Percentiles rank a stretch among this genome's conserved stretches.
Evolutionary conservation across 2,888 invertebrate species (phyloP).

Genomic region (Lasioglossum marginatum): DNA sequence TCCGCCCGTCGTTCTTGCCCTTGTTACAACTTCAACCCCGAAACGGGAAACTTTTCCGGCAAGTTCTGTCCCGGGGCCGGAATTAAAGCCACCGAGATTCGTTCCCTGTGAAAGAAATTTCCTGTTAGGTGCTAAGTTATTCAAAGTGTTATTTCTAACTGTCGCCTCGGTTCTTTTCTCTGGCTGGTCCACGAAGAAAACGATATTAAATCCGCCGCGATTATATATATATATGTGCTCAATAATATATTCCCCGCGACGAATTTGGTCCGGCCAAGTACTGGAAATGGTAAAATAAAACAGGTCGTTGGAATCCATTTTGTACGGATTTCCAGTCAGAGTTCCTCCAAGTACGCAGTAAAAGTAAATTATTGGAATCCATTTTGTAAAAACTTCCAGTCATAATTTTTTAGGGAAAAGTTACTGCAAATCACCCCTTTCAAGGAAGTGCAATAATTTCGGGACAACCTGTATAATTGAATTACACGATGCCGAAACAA

Average conservation of each 20-base stretch:
- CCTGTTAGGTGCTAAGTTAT: conserved; percentile 9
- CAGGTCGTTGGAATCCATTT: not conserved
- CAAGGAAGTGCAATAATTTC: too few species aligned
- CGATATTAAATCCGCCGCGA: conserved; percentile 13
- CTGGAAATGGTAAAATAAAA: not conserved
- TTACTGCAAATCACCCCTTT: too few species aligned
- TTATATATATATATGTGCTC: too few species aligned
- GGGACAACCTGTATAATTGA: too few species aligned
- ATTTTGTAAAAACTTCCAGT: not conserved
- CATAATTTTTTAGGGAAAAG: not conserved
- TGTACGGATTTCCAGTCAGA: not conserved
- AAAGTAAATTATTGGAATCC: not conserved
- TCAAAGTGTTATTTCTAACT: conserved; percentile 18
- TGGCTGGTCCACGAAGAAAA: too few species aligned
- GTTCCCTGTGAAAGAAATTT: conserved; percentile 32
- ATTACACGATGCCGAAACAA: too few species aligned
- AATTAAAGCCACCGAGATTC: conserved; percentile 19
- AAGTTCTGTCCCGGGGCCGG: not conserved
- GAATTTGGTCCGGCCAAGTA: not conserved
- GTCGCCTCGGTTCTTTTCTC: not conserved
- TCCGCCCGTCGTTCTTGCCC: not conserved
- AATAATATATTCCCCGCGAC: not conserved
- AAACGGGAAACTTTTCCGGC: conserved; percentile 22
- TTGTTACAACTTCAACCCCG: not conserved
- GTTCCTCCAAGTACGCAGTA: not conserved